phyloP scores from a whole-genome alignment of 2,113 vertebrate genomes.

The Delphinapterus leucas region DNA sequence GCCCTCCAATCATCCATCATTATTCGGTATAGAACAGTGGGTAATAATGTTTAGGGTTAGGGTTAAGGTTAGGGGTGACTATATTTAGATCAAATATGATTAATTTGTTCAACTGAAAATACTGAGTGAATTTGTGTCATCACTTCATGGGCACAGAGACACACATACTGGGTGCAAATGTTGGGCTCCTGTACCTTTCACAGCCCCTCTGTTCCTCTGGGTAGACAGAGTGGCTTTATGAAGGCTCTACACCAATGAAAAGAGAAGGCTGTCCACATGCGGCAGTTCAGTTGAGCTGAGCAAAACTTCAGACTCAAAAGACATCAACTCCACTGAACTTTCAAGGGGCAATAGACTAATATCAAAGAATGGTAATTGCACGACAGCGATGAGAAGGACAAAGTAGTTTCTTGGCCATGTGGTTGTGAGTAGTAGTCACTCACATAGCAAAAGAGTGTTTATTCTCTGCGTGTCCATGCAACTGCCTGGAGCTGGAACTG shows the following conservation, averaged over 20 bases:
- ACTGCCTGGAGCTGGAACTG: too few species aligned
- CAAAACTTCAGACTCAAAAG: neutral
- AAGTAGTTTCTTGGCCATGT: neutral
- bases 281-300: neutral
- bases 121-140: neutral
- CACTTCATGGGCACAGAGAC: neutral
- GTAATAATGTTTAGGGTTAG: too few species aligned
- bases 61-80: neutral
- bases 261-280: neutral
- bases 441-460: neutral
- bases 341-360: neutral
- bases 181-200: neutral
- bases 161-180: neutral
- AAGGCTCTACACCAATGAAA: neutral
- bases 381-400: neutral
- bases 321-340: neutral
- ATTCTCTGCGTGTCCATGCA: neutral
- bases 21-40: neutral
- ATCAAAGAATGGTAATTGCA: neutral
- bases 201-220: neutral
- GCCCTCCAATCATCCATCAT: neutral
- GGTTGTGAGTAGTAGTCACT: neutral
- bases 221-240: neutral
- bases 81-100: neutral
- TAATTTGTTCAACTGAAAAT: neutral